Percentiles rank a stretch among this genome's conserved stretches.
Conservation (phyloP, 2,888 invertebrate species). For the Morpho achilles region DNA sequence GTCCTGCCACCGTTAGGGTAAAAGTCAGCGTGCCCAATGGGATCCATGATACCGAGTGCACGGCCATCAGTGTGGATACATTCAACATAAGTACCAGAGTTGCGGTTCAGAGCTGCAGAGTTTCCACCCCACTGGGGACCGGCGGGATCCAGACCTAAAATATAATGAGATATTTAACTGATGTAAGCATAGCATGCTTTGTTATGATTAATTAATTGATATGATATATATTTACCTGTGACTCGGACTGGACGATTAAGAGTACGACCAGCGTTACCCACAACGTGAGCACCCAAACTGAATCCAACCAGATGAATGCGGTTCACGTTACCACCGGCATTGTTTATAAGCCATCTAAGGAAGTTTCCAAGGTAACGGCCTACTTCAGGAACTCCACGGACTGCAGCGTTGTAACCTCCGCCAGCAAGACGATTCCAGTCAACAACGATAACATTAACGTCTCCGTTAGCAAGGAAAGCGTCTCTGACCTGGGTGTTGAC, state of each 20-base stretch:
- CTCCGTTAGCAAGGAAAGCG: constrained; percentile 39
- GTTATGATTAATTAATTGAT: too few relatives aligned
- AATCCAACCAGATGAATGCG: constrained; percentile 44
- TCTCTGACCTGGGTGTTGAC: constrained; percentile 37
- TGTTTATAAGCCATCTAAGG: constrained; percentile 41
- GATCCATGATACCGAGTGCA: constrained; percentile 49
- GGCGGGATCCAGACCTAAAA: constrained; percentile 60
- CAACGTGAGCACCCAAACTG: constrained; percentile 34
- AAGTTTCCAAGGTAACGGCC: constrained; percentile 37
- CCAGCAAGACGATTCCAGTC: constrained; percentile 42
- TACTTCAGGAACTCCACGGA: constrained; percentile 27
- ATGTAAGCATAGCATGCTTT: too few relatives aligned
- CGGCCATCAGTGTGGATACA: constrained; percentile 61
- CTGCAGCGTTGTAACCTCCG: constrained; percentile 28
- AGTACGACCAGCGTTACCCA: constrained; percentile 44
- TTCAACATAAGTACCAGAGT: constrained; percentile 53
- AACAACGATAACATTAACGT: constrained; percentile 46
- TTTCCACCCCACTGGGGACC: constrained; percentile 53
- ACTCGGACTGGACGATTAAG: constrained; percentile 34
- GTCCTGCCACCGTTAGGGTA: constrained; percentile 62
- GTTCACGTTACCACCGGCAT: constrained; percentile 41
- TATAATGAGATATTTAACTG: too few relatives aligned
- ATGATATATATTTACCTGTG: constrained; percentile 32
- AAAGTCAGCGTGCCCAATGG: constrained; percentile 52
- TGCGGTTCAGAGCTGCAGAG: constrained; percentile 41